Evolutionary conservation across 2,113 vertebrate genomes (phyloP), one percentile per base, ranked within the genome.

Genomic region (Glaucidium brasilianum): DNA sequence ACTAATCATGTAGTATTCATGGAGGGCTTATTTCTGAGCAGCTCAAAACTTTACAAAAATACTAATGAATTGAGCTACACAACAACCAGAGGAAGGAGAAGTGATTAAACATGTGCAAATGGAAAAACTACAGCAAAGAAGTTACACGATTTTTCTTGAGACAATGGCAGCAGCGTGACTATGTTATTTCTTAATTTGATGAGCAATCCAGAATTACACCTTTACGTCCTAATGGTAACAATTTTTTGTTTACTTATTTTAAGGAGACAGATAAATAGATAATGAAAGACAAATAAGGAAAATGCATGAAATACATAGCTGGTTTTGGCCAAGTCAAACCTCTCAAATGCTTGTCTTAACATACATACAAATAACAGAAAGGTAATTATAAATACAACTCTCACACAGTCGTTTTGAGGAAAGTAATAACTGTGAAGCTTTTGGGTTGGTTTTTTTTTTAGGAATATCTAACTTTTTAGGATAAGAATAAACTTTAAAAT

Each of bases 111-210:
- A 49, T 45, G 10, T 80, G 50, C 45, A 90, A 68, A 66, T 12
- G 11, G 39, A 21, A 43, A 47, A 85, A 59, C 23, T 47, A 39
- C 26, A 71, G 39, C 53, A 87, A 83, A 73, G 16, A 21, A 37
- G 30, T 50, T 19, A 16, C 58, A 66, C 1, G 0, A 5, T 47
- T 79, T 71, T 90, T 69, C 52, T 89, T 27, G 27, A 84, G 60
- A 55, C 12, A 52, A 55, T 0, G 0, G 30, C 47, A 84, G 43
- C 32, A 62, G n/a, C 9, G 9, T 35, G 50, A 83, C 20, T 18
- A 8, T 4, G 32, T 16, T 55, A 15, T 30, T 80, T 88, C 67
- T 62, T 50, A 34, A 59, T 56, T 43, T 85, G 43, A 47, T n/a
- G 7, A 74, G 34, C 29, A 29, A 86, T 25, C 4, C 10, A 35